A percentile compares a stretch with the other conserved stretches of the same genome.
Evolutionary conservation across 2,888 invertebrate genomes (phyloP).

Genomic region (Habrosyne pyritoides): DNA sequence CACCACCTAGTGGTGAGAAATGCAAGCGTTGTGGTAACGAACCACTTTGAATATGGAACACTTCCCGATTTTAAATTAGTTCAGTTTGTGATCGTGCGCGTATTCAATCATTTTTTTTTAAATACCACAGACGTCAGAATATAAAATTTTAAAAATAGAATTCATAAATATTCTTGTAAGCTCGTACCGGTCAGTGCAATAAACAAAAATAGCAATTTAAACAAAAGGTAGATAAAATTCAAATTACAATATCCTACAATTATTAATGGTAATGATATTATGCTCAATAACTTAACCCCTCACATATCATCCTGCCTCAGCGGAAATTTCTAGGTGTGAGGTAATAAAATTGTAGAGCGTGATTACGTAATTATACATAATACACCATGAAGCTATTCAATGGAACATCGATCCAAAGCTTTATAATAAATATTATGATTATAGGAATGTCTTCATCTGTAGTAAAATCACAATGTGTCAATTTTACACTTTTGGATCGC

Average conservation of each 20-base stretch:
- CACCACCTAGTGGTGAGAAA: conserved; percentile 42
- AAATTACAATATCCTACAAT: no score
- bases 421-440: no score
- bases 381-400: not conserved
- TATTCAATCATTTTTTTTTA: not conserved
- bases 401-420: not conserved
- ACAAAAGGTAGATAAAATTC: no score
- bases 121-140: no score
- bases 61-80: conserved; percentile 37
- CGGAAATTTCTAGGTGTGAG: not conserved
- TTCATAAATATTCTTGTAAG: no score
- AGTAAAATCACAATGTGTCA: no score
- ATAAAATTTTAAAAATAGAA: no score
- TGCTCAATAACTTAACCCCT: not conserved
- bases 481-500: no score
- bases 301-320: not conserved
- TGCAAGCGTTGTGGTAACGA: conserved; percentile 33
- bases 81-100: conserved; percentile 8
- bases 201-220: no score
- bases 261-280: not conserved
- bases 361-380: no score
- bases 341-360: not conserved
- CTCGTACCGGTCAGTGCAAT: no score
- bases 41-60: conserved; percentile 41
- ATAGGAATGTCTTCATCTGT: no score